These are phyloP conservation scores for Zaprionus capensis DNA, from an alignment of 1,140 invertebrate genomes.

Conservation along the genomic window DNA sequence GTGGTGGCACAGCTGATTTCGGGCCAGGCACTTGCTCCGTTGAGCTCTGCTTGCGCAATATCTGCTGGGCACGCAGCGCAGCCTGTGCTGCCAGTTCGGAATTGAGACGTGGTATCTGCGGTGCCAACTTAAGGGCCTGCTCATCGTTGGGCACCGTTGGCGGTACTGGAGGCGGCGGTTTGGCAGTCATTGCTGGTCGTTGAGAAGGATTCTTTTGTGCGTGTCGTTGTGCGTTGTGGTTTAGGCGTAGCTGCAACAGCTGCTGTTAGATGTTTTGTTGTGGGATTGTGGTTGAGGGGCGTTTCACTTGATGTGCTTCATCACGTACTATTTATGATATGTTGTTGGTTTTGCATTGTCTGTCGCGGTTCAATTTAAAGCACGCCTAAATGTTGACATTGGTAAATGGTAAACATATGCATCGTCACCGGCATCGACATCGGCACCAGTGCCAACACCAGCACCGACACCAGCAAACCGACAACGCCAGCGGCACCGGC, in stretches of 20 bases:
- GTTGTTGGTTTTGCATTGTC: slow-evolving; percentile 39
- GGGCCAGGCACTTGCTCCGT: slow-evolving; percentile 50
- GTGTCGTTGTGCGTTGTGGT: slow-evolving; percentile 55
- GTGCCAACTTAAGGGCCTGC: slow-evolving; percentile 66
- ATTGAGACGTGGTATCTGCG: slow-evolving; percentile 79
- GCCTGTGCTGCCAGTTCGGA: slow-evolving; percentile 82
- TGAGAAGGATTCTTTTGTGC: slow-evolving; percentile 18
- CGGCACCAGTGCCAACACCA: background rate
- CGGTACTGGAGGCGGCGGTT: slow-evolving; percentile 66
- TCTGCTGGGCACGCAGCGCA: slow-evolving; percentile 74
- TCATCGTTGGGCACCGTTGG: slow-evolving; percentile 55
- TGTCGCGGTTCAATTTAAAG: slow-evolving; percentile 49
- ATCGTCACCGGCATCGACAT: background rate
- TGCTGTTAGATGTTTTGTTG: slow-evolving; percentile 9
- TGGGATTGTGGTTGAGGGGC: slow-evolving; percentile 10
- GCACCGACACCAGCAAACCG: background rate
- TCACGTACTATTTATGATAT: slow-evolving; percentile 54
- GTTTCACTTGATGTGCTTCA: slow-evolving; percentile 59
- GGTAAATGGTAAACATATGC: slow-evolving; percentile 62
- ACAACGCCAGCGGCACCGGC: slow-evolving; percentile 3
- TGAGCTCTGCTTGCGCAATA: slow-evolving; percentile 72
- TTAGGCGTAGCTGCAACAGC: background rate
- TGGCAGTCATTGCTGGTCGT: slow-evolving; percentile 56
- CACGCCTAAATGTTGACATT: slow-evolving; percentile 65
- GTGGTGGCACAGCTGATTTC: slow-evolving; percentile 58